Percentiles rank a stretch among this genome's conserved stretches.
phyloP scores from a whole-genome alignment of 2,888 invertebrate species.

The Mactromeris polynyma region DNA sequence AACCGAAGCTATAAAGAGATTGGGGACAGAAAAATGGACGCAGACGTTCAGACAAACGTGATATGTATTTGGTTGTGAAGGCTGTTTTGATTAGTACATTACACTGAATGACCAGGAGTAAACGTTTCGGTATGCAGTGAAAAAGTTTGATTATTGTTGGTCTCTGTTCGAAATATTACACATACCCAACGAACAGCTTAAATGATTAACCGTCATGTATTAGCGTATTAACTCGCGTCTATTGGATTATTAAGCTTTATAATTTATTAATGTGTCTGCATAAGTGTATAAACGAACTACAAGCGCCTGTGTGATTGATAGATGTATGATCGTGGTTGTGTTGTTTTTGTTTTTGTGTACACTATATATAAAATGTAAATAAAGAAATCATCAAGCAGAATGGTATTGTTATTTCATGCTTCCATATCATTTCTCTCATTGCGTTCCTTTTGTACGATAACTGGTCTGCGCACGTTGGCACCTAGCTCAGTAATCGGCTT shows the following conservation, averaged over 20 bases:
- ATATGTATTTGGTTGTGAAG: not conserved
- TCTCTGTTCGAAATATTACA: not conserved
- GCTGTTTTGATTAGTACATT: not conserved
- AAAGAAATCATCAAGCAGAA: not conserved
- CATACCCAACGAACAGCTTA: not conserved
- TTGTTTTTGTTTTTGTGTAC: slow-evolving; percentile 16
- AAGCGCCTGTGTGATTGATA: not conserved
- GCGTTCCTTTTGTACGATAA: not conserved
- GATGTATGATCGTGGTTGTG: not conserved
- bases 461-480: no score
- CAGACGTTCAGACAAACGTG: not conserved
- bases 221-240: not conserved
- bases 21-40: not conserved
- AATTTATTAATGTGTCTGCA: not conserved
- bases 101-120: not conserved
- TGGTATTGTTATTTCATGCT: not conserved
- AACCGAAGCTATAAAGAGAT: not conserved
- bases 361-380: slow-evolving; percentile 23
- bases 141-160: not conserved
- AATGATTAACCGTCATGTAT: not conserved
- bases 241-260: not conserved
- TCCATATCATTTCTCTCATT: not conserved
- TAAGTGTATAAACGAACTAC: not conserved
- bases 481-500: no score
- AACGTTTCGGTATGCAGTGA: not conserved